Evolutionary conservation across 2,113 vertebrate genomes (phyloP).

Genomic region (Athene noctua): DNA sequence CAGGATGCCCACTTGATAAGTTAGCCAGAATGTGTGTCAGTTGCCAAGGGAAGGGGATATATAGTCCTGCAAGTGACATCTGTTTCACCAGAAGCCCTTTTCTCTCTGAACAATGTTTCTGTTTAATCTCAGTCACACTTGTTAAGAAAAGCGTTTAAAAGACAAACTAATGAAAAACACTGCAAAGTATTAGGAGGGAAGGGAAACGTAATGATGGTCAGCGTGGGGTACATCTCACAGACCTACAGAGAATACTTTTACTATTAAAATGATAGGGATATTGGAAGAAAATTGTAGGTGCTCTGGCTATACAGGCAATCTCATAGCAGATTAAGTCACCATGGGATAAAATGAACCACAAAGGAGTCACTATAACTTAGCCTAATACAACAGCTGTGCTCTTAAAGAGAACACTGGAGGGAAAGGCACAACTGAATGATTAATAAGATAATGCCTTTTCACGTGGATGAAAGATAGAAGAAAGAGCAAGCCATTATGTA

Average conservation of each 20-base stretch:
- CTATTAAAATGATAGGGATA: background rate
- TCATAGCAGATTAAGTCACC: background rate
- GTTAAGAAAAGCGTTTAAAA: background rate
- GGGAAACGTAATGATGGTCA: background rate
- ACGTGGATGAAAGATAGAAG: background rate
- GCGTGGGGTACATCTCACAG: background rate
- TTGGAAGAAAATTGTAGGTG: background rate
- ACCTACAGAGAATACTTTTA: background rate
- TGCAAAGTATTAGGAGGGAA: background rate
- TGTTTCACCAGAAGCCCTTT: conserved; percentile 15
- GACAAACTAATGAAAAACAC: background rate
- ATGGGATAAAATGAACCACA: background rate
- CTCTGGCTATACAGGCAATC: background rate
- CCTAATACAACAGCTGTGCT: conserved; percentile 19
- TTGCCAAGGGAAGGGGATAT: conserved; percentile 29
- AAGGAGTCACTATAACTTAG: background rate
- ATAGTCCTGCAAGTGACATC: conserved; percentile 24
- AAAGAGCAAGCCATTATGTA: background rate
- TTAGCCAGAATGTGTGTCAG: conserved; percentile 8
- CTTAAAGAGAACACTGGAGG: background rate
- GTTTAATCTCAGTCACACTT: background rate
- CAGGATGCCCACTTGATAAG: conserved; percentile 15
- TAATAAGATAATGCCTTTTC: background rate
- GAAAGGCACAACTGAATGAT: background rate
- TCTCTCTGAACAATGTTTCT: conserved; percentile 17